Conservation (phyloP, 2,888 invertebrate genomes). For the Gandaritis pyraliata region DNA sequence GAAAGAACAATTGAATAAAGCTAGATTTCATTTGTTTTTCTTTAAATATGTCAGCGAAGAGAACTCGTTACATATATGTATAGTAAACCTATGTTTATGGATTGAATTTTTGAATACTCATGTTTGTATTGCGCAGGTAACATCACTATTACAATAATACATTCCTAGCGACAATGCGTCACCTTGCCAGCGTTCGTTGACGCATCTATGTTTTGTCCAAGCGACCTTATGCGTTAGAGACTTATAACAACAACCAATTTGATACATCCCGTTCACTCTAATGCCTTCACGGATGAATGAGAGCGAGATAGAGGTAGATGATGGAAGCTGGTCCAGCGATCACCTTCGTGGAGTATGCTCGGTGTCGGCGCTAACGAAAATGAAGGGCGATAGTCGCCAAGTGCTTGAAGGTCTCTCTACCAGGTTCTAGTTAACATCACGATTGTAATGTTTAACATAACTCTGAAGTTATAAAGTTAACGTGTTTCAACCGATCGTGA, state of each 20-base stretch:
- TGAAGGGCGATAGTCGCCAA: slow-evolving; percentile 77
- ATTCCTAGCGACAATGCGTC: slow-evolving; percentile 79
- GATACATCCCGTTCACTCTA: slow-evolving; percentile 68
- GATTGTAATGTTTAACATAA: slow-evolving; percentile 45
- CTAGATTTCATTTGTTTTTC: background rate
- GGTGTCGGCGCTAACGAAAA: slow-evolving; percentile 81
- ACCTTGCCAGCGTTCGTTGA: slow-evolving; percentile 83
- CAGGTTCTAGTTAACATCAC: slow-evolving; percentile 62
- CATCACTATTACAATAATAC: slow-evolving; percentile 73
- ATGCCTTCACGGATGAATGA: slow-evolving; percentile 48
- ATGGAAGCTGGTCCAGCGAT: slow-evolving; percentile 66
- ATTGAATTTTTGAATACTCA: slow-evolving; percentile 53
- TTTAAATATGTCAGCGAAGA: slow-evolving; percentile 34
- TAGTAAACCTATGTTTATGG: slow-evolving; percentile 52
- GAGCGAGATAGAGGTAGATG: slow-evolving; percentile 67
- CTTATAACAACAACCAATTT: slow-evolving; percentile 73
- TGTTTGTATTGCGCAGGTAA: slow-evolving; percentile 52
- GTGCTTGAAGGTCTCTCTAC: slow-evolving; percentile 76
- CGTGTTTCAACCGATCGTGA: background rate
- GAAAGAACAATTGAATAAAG: too few relatives aligned
- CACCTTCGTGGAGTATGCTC: slow-evolving; percentile 74
- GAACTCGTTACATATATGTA: slow-evolving; percentile 59
- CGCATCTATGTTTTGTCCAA: slow-evolving; percentile 81
- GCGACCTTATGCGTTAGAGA: slow-evolving; percentile 77
- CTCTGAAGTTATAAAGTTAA: slow-evolving; percentile 4